A percentile compares a stretch with the other conserved stretches of the same genome.
phyloP scores from a whole-genome alignment of 2,113 vertebrate genomes.

The Heptranchias perlo region DNA sequence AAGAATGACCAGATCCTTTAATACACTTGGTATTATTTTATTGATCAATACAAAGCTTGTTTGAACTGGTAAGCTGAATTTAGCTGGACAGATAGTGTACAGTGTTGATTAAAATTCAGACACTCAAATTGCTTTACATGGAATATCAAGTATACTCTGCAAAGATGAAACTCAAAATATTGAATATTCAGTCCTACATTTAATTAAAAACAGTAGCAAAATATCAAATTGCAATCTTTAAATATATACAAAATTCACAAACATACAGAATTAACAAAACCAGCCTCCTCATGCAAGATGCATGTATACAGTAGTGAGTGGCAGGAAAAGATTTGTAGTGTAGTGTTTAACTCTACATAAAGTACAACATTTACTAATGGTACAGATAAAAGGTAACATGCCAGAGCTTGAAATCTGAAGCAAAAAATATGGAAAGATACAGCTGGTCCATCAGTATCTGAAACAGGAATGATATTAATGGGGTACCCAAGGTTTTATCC shows the following conservation, averaged over 20 bases:
- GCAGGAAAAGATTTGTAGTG: not conserved
- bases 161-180: not conserved
- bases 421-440: no score
- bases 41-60: not conserved
- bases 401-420: not conserved
- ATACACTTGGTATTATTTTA: not conserved
- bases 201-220: conserved; percentile 20
- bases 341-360: not conserved
- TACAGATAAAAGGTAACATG: not conserved
- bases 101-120: not conserved
- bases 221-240: not conserved
- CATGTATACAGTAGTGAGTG: not conserved
- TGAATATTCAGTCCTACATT: not conserved
- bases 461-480: not conserved
- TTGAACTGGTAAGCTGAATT: not conserved
- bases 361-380: not conserved
- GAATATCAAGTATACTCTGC: not conserved
- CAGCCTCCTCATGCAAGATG: not conserved
- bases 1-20: not conserved
- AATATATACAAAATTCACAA: not conserved
- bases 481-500: not conserved
- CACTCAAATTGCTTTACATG: not conserved
- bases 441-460: not conserved
- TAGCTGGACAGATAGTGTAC: not conserved
- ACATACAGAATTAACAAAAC: not conserved